These are phyloP conservation scores for Ochropleura leucogaster DNA, from an alignment of 2,888 invertebrate species.

Conservation along the genomic window DNA sequence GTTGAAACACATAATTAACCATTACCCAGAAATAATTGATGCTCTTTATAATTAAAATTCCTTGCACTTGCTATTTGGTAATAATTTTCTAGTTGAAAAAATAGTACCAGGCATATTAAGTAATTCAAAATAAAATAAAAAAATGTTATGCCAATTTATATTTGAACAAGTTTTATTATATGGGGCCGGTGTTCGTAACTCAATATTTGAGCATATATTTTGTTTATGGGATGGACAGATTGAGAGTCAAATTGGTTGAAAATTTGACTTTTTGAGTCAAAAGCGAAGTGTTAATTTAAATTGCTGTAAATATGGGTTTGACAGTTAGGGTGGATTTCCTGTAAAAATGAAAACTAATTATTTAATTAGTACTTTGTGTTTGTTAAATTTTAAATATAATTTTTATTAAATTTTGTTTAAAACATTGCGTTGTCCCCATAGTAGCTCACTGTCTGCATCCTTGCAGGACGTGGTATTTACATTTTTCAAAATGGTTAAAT, in stretches of 20 bases:
- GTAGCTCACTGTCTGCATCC: too few species aligned
- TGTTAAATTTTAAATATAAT: too few species aligned
- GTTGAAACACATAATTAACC: not conserved
- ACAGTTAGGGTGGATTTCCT: not conserved
- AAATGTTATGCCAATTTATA: constrained; percentile 1
- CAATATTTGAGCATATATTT: not conserved
- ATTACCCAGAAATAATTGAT: constrained; percentile 3
- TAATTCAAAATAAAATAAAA: not conserved
- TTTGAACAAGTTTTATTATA: not conserved
- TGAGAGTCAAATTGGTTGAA: not conserved
- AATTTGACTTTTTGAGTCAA: not conserved
- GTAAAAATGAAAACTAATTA: not conserved
- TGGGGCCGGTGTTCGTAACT: not conserved
- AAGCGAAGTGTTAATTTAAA: not conserved
- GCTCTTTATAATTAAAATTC: not conserved
- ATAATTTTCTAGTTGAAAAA: constrained; percentile 2
- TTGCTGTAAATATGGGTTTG: not conserved
- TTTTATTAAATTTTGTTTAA: too few species aligned
- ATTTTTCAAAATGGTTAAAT: too few species aligned
- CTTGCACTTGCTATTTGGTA: not conserved
- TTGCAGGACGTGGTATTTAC: too few species aligned
- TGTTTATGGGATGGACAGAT: not conserved
- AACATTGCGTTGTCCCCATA: too few species aligned
- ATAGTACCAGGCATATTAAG: constrained; percentile 12
- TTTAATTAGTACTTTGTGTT: too few species aligned